Percentiles rank a stretch among this genome's conserved stretches.
Evolutionary conservation across 2,797 vertebrate species (phyloP).

Genomic region (Muraenolepis orangiensis): DNA sequence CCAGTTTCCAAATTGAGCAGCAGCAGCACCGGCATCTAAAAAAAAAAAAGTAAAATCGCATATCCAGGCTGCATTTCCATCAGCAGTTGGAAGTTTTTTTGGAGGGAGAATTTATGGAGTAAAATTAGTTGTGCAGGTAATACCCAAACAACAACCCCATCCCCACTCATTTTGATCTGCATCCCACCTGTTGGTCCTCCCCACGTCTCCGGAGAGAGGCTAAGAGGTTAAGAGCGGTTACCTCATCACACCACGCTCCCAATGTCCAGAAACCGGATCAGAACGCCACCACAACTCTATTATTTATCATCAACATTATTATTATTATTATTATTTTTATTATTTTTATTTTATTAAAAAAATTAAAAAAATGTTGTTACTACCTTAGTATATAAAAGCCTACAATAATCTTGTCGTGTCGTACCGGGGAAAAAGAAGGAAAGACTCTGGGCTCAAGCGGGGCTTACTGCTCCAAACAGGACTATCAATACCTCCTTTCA

Average conservation of each 20-base stretch:
- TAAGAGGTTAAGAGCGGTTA: neutral
- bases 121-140: constrained; percentile 25
- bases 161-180: constrained; percentile 27
- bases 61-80: constrained; percentile 36
- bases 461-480: constrained; percentile 34
- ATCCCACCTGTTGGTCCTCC: constrained; percentile 20
- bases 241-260: constrained; percentile 11
- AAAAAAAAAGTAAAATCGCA: too few relatives aligned
- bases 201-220: neutral
- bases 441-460: constrained; percentile 27
- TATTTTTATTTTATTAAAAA: too few relatives aligned
- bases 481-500: constrained; percentile 60
- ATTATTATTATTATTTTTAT: too few relatives aligned
- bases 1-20: constrained; percentile 59
- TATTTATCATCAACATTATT: too few relatives aligned
- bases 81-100: too few relatives aligned
- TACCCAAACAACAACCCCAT: constrained; percentile 32
- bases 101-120: constrained; percentile 26
- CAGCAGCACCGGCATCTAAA: constrained; percentile 52
- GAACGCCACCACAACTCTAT: neutral
- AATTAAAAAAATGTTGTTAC: too few relatives aligned
- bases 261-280: neutral
- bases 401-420: constrained; percentile 5
- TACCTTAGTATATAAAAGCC: too few relatives aligned
- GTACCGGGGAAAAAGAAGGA: constrained; percentile 17